phyloP scores from a whole-genome alignment of 1,140 invertebrate species.

The Zaprionus taronus region DNA sequence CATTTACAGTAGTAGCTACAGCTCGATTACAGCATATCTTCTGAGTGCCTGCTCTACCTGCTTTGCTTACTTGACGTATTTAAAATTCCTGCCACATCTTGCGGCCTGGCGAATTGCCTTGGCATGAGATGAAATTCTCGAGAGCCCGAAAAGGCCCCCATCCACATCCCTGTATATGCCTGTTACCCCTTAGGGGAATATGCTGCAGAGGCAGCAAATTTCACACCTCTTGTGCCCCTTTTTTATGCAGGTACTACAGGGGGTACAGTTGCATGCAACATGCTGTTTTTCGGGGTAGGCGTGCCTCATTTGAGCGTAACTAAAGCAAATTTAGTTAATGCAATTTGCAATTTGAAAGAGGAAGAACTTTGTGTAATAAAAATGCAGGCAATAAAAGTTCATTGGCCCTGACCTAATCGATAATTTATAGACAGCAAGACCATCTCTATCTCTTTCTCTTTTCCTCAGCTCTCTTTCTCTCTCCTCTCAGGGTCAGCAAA shows the following conservation, averaged over 20 bases:
- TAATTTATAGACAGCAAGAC: slow-evolving; percentile 68
- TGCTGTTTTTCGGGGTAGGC: slow-evolving; percentile 39
- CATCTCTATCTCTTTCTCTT: slow-evolving; percentile 20
- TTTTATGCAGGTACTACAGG: neutral
- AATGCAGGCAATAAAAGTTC: slow-evolving; percentile 27
- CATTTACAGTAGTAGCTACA: too few species aligned
- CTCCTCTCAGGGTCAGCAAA: slow-evolving; percentile 30
- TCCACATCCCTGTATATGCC: slow-evolving; percentile 1
- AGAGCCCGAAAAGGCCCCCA: slow-evolving; percentile 31
- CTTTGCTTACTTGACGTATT: slow-evolving; percentile 52
- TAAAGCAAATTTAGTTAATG: slow-evolving; percentile 46
- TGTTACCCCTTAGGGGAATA: slow-evolving; percentile 63
- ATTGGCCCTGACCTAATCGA: slow-evolving; percentile 70
- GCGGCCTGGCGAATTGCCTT: slow-evolving; percentile 66
- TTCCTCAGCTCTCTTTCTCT: slow-evolving; percentile 4
- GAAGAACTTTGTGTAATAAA: slow-evolving; percentile 44
- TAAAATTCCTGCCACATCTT: slow-evolving; percentile 73
- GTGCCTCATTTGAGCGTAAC: slow-evolving; percentile 59
- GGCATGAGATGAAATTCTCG: slow-evolving; percentile 71
- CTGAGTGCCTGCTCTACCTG: slow-evolving; percentile 7
- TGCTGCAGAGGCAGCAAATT: slow-evolving; percentile 61
- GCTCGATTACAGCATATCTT: neutral
- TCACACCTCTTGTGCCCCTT: slow-evolving; percentile 68
- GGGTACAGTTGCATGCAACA: slow-evolving; percentile 47
- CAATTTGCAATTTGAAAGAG: slow-evolving; percentile 37